Conservation (phyloP, 1,140 invertebrate genomes). For the Calycopis cecrops region DNA sequence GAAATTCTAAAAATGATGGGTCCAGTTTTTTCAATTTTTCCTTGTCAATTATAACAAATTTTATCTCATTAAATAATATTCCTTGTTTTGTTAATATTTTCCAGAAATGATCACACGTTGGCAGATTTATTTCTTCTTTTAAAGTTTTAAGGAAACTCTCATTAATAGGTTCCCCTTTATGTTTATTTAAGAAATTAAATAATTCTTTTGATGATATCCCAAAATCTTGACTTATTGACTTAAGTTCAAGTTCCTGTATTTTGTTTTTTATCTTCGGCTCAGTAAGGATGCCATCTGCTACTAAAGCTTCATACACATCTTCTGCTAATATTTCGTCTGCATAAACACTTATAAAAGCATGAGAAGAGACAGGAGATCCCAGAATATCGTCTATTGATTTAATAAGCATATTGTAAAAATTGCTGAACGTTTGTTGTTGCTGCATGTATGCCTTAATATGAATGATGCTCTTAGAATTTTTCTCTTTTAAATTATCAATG, state of each 20-base stretch:
- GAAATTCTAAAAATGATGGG: constrained; percentile 6
- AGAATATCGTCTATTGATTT: constrained; percentile 15
- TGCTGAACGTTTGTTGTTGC: constrained; percentile 11
- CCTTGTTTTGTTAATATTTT: constrained; percentile 1
- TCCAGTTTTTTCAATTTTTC: constrained; percentile 7
- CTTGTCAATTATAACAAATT: constrained; percentile 10
- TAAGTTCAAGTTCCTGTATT: constrained; percentile 1
- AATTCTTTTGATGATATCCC: constrained; percentile 6
- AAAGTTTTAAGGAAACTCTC: constrained; percentile 5
- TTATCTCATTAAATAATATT: constrained; percentile 6
- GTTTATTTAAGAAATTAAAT: constrained; percentile 1
- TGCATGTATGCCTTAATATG: constrained; percentile 14
- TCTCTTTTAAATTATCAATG: constrained; percentile 15
- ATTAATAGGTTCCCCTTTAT: neutral
- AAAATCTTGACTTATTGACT: constrained; percentile 5
- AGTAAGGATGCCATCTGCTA: constrained; percentile 6
- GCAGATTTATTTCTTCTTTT: constrained; percentile 3
- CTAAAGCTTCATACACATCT: constrained; percentile 11
- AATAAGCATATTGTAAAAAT: constrained; percentile 9
- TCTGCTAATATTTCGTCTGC: constrained; percentile 8
- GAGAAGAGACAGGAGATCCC: neutral
- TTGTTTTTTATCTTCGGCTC: constrained; percentile 10
- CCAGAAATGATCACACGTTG: constrained; percentile 6
- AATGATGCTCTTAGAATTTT: constrained; percentile 11
- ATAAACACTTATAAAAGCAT: constrained; percentile 10